Evolutionary conservation across 1,140 invertebrate genomes (phyloP).

Genomic region (Pteromalus puparum): DNA sequence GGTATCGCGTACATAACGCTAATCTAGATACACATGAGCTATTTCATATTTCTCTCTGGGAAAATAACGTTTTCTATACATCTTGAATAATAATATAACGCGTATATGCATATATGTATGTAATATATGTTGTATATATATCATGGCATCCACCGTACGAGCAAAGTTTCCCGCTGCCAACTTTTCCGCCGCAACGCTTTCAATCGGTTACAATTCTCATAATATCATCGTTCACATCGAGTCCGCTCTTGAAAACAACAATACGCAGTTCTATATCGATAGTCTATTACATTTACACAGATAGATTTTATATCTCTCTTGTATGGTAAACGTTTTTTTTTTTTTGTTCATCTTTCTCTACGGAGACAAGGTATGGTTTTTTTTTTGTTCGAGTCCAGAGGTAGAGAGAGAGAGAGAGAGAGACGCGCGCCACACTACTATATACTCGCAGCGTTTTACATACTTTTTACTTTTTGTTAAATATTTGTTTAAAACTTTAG

Average conservation of each 20-base stretch:
- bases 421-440: constrained; percentile 20
- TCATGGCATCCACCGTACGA: not conserved
- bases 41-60: not conserved
- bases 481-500: constrained; percentile 28
- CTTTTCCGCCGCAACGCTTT: constrained; percentile 39
- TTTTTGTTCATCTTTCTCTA: constrained; percentile 15
- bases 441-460: not conserved
- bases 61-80: constrained; percentile 8
- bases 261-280: constrained; percentile 36
- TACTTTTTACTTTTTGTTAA: constrained; percentile 14
- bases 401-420: constrained; percentile 45
- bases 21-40: not conserved
- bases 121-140: constrained; percentile 2
- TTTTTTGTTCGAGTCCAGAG: constrained; percentile 14
- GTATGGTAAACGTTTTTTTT: not conserved
- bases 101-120: not conserved
- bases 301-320: constrained; percentile 34
- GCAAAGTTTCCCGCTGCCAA: constrained; percentile 21
- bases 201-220: constrained; percentile 16
- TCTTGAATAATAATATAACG: not conserved
- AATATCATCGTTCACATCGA: not conserved
- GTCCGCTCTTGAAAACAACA: constrained; percentile 34
- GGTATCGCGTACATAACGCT: not conserved
- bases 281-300: constrained; percentile 44
- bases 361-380: not conserved